Percentiles rank a stretch among this genome's conserved stretches.
Evolutionary conservation across 2,797 vertebrate genomes (phyloP).

Genomic region (Xenentodon cancila): DNA sequence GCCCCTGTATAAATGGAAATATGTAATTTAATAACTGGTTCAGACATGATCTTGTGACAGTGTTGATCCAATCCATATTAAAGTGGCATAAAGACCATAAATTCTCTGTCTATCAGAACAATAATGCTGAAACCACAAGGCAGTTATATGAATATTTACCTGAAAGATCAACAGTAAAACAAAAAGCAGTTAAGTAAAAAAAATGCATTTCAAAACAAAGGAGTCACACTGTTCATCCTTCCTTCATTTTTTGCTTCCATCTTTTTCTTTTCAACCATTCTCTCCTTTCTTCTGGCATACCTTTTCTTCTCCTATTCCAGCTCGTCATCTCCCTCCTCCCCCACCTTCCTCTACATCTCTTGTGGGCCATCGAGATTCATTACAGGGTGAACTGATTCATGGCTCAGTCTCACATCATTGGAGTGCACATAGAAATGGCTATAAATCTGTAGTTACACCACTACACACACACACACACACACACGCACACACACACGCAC

Average conservation of each 20-base stretch:
- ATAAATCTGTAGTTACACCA: slow-evolving; percentile 59
- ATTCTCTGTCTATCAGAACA: too few relatives aligned
- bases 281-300: background rate
- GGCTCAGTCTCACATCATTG: slow-evolving; percentile 67
- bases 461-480: background rate
- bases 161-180: too few relatives aligned
- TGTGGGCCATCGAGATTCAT: slow-evolving; percentile 76
- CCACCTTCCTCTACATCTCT: slow-evolving; percentile 45
- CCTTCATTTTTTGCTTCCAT: background rate
- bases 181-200: too few relatives aligned
- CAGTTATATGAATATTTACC: too few relatives aligned
- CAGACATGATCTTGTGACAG: too few relatives aligned
- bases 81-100: too few relatives aligned
- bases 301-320: background rate
- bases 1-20: too few relatives aligned
- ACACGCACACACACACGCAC: background rate
- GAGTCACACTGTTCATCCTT: too few relatives aligned
- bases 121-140: too few relatives aligned
- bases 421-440: slow-evolving; percentile 49
- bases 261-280: background rate
- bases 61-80: too few relatives aligned
- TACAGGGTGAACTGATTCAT: slow-evolving; percentile 76
- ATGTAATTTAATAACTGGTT: too few relatives aligned
- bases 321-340: background rate
- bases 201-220: too few relatives aligned